phyloP scores from a whole-genome alignment of 2,888 invertebrate genomes.

The Taphrorychus bicolor region DNA sequence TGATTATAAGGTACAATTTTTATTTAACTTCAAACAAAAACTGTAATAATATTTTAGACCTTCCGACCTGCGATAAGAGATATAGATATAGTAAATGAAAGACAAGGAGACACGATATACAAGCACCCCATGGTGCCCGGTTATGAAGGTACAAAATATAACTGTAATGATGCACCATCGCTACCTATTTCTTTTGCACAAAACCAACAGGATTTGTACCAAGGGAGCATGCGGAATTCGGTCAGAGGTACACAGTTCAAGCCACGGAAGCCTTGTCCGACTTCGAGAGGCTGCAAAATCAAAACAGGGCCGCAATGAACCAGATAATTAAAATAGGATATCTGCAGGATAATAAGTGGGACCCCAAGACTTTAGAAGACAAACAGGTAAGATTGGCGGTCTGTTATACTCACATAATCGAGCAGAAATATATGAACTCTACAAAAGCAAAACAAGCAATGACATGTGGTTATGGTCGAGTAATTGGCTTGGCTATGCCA shows the following conservation, averaged over 20 bases:
- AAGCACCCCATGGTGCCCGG: constrained; percentile 77
- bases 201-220: constrained; percentile 67
- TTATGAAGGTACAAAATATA: constrained; percentile 69
- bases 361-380: constrained; percentile 68
- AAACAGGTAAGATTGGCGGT: constrained; percentile 63
- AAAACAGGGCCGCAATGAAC: constrained; percentile 66
- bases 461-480: background rate
- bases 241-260: constrained; percentile 74
- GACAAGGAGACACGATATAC: constrained; percentile 73
- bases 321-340: constrained; percentile 67
- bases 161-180: background rate
- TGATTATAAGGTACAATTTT: constrained; percentile 69
- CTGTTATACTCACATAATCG: background rate
- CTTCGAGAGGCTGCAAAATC: constrained; percentile 70
- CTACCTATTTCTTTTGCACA: background rate
- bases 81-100: constrained; percentile 70
- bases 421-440: background rate
- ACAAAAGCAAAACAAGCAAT: background rate
- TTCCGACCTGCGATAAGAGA: constrained; percentile 71
- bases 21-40: background rate
- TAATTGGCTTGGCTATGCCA: background rate
- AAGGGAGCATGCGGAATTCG: constrained; percentile 69
- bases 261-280: constrained; percentile 77
- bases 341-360: constrained; percentile 68
- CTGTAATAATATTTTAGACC: constrained; percentile 55